Base-by-base conservation (phyloP, 1,140 invertebrate species). In the Physella acuta region DNA sequence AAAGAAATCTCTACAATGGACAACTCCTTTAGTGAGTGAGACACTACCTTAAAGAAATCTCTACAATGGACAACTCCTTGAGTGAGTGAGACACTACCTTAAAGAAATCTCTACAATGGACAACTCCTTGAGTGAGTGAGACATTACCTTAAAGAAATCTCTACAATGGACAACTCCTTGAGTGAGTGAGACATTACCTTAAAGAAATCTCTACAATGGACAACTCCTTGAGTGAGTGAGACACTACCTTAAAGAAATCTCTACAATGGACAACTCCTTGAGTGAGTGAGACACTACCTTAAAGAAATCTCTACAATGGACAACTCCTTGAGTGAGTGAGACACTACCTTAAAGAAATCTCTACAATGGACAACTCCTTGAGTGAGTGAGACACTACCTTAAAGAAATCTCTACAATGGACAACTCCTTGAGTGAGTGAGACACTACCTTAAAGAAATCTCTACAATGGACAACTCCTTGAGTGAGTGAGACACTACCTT, bases 31-130 rank as follows among this genome's bases (percentile, higher is more conserved):
- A 75, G 91, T 90, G 88, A 59, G 89, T 88, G 1, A 94, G 84
- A 30, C 92, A 81, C 49, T 90, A 91, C 31, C 92, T 84, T 20
- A 94, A 81, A 20, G 91, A 91, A 84, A 92, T 92, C 81, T 94
- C 92, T 1, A 91, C 92, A 76, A 93, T 91, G 5, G 93, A 78
- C 17, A 94, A 80, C 90, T 92, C 92, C 85, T 93, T 93, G 3
- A n/a, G n/a, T n/a, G n/a, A n/a, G n/a, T n/a, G n/a, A n/a, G n/a
- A n/a, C n/a, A n/a, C n/a, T n/a, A 92, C 92, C 86, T 92, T 92
- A 84, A 92, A 93, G 68, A 93, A 86, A 53, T 90, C 92, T 87
- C 93, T 90, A 79, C 92, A 90, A 78, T 92, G 91, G 69, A 92
- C 88, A 52, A 94, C 90, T 63, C 92, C 92, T 76, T 90, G 87